Conservation (phyloP, 2,888 invertebrate genomes). For the Eristalis arbustorum region DNA sequence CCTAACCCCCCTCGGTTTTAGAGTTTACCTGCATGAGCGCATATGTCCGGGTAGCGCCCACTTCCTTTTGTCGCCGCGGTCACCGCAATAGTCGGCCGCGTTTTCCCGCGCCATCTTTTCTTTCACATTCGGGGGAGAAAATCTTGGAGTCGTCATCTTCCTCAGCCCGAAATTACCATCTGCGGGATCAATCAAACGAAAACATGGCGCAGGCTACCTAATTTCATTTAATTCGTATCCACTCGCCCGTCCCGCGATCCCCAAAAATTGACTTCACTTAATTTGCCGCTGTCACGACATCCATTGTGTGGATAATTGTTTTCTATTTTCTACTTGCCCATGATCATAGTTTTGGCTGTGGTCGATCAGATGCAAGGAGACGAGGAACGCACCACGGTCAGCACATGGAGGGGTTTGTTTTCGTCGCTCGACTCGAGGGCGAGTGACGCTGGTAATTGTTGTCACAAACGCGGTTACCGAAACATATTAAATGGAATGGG, state of each 20-base stretch:
- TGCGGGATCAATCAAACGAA: conserved; percentile 77
- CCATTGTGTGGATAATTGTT: conserved; percentile 62
- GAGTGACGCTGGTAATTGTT: conserved; percentile 48
- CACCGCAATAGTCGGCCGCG: conserved; percentile 39
- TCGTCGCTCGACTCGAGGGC: conserved; percentile 23
- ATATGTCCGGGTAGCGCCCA: conserved; percentile 58
- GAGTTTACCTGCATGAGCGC: conserved; percentile 63
- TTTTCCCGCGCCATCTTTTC: conserved; percentile 65
- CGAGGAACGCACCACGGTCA: neutral
- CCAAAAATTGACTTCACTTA: conserved; percentile 52
- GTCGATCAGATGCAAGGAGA: conserved; percentile 9
- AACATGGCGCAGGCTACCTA: conserved; percentile 70
- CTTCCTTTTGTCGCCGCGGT: conserved; percentile 47
- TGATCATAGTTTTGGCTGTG: conserved; percentile 54
- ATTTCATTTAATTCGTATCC: conserved; percentile 69
- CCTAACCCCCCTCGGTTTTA: neutral
- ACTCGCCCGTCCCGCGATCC: conserved; percentile 53
- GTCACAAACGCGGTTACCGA: conserved; percentile 62
- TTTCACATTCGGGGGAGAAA: conserved; percentile 22
- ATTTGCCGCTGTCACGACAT: conserved; percentile 65
- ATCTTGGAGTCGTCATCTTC: conserved; percentile 45
- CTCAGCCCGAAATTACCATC: conserved; percentile 73
- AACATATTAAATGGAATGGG: conserved; percentile 27
- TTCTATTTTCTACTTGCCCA: conserved; percentile 56
- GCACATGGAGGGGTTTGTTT: neutral